Percentiles rank a stretch among this genome's conserved stretches.
Conservation (phyloP, 2,797 vertebrate species). For the Molossus alvarezi region DNA sequence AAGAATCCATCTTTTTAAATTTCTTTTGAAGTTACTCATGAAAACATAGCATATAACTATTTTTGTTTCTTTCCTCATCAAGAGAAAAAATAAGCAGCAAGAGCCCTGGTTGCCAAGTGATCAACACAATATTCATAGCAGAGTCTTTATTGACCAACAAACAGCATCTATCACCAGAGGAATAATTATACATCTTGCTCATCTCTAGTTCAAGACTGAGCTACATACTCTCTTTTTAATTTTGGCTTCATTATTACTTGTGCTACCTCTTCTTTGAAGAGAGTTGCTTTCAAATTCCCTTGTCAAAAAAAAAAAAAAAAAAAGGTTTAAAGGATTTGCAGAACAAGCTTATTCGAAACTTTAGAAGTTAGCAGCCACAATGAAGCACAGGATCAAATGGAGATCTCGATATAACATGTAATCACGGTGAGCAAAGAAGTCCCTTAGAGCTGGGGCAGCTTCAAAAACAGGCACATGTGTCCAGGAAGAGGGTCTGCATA, state of each 20-base stretch:
- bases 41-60: not conserved
- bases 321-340: not conserved
- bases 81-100: not conserved
- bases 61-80: not conserved
- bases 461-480: not conserved
- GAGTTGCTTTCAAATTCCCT: not conserved
- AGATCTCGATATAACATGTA: not conserved
- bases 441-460: not conserved
- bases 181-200: not conserved
- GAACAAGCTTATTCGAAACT: slow-evolving; percentile 1
- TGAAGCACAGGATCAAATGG: not conserved
- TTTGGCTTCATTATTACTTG: not conserved
- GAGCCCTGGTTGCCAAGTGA: not conserved
- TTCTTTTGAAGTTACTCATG: slow-evolving; percentile 20
- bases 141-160: not conserved
- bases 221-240: not conserved
- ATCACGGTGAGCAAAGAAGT: not conserved
- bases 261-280: not conserved
- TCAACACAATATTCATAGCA: not conserved
- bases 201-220: not conserved
- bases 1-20: not conserved
- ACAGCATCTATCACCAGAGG: not conserved
- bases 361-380: not conserved
- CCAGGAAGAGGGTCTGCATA: not conserved
- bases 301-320: not conserved